Base-by-base conservation (phyloP, 2,113 vertebrate species). In the Sclerurus mexicanus region DNA sequence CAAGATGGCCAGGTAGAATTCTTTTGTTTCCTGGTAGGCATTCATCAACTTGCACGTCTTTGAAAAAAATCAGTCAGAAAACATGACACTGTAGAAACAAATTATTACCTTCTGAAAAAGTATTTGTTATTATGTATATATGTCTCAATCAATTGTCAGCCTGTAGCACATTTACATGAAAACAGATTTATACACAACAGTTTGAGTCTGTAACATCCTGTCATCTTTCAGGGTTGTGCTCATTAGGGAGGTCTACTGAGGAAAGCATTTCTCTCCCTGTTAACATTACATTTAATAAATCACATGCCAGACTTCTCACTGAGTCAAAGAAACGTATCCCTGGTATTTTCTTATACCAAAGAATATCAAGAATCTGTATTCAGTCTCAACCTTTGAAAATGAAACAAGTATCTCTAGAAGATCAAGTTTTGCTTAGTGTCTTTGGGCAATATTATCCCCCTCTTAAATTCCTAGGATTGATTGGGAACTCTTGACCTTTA, bases 401-500 rank as follows among this genome's bases (percentile, higher is more conserved):
- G 79, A 89, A 96, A 97, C 76, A 86, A 81, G 88, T 90, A 87
- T 80, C 92, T 92, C 80, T 37, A 55, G 93, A 92, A 94, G 90
- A 95, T 95, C 90, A 87, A 47, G 90, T 94, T 95, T 95, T 94
- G 69, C 86, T 75, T 93, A 77, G 56, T 64, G 69, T 96, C 88
- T 96, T 90, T 95, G 80, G 83, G 88, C 88, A 90, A 93, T 92
- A 81, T 78, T 94, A 96, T 90, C 88, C 92, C 82, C 95, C 90
- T 95, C 96, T 89, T 92, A 92, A 97, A 96, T 97, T 97, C 90
- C 93, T 88, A 23, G 83, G 88, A 89, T 82, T 95, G 85, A 62
- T 19, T 62, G 58, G 94, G 95, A 95, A 93, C 83, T 75, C 88
- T 81, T 97, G 95, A 96, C 96, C 96, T 97, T 97, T 96, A 92